These are phyloP conservation scores for Hedya salicella DNA, from an alignment of 2,888 invertebrate genomes.

Conservation along the genomic window DNA sequence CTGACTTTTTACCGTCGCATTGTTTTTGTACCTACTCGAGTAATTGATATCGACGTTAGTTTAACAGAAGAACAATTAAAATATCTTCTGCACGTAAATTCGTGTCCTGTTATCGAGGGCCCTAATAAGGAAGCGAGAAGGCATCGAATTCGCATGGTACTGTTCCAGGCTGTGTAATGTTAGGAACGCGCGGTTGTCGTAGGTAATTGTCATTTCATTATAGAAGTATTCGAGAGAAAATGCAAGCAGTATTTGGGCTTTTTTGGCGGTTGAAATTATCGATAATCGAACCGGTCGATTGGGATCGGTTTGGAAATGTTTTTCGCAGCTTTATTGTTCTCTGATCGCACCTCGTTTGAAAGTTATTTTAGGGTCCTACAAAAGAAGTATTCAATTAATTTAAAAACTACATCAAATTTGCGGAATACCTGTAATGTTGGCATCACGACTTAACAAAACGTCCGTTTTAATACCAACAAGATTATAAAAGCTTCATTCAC, in stretches of 20 bases:
- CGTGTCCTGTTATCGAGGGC: conserved; percentile 14
- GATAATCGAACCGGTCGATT: conserved; percentile 77
- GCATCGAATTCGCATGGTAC: conserved; percentile 39
- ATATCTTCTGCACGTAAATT: conserved; percentile 22
- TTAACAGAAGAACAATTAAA: conserved; percentile 18
- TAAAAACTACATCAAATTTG: no score
- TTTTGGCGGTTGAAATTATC: conserved; percentile 75
- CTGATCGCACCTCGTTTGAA: conserved; percentile 16
- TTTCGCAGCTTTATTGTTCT: conserved; percentile 44
- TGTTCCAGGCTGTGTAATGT: conserved; percentile 59
- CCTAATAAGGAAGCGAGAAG: conserved; percentile 35
- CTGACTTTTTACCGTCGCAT: conserved; percentile 33
- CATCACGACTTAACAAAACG: no score
- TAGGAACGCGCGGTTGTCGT: conserved; percentile 66
- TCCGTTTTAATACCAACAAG: no score
- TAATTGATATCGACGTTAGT: conserved; percentile 39
- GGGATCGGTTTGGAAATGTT: conserved; percentile 63
- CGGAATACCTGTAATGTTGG: no score
- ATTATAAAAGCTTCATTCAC: no score
- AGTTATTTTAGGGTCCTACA: neutral
- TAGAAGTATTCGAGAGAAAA: conserved; percentile 73
- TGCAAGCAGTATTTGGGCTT: conserved; percentile 65
- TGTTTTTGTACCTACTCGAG: conserved; percentile 13
- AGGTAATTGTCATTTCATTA: conserved; percentile 84
- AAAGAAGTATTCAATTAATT: neutral